A percentile compares a stretch with the other conserved stretches of the same genome.
phyloP scores from a whole-genome alignment of 2,888 invertebrate species.

The Phania funesta region DNA sequence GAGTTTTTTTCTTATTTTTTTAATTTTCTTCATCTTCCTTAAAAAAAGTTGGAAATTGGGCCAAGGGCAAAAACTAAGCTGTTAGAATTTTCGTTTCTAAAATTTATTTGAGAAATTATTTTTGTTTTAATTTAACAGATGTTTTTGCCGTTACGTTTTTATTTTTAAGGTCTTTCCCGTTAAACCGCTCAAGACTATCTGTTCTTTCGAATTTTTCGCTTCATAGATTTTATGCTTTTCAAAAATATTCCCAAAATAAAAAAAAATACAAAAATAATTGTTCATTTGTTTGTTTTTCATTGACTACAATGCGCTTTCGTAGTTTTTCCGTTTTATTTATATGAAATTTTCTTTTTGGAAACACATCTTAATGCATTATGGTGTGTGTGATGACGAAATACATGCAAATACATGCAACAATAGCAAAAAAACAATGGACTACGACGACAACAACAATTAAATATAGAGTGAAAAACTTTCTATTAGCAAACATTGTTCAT shows the following conservation, averaged over 20 bases:
- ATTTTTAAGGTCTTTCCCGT: constrained; percentile 22
- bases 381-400: not conserved
- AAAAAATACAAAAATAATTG: not conserved
- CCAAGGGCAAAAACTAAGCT: too few relatives aligned
- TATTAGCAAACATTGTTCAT: not conserved
- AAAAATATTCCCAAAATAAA: constrained; percentile 5
- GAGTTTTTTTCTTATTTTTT: too few relatives aligned
- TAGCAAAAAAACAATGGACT: not conserved
- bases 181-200: constrained; percentile 61
- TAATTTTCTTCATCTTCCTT: too few relatives aligned
- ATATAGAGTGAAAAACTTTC: constrained; percentile 20
- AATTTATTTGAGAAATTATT: not conserved
- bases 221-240: constrained; percentile 58
- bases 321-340: constrained; percentile 11
- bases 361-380: constrained; percentile 35
- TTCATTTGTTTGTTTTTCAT: constrained; percentile 13
- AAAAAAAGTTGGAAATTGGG: too few relatives aligned
- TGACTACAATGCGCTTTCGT: constrained; percentile 42
- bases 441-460: constrained; percentile 4
- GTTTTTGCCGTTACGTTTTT: constrained; percentile 1
- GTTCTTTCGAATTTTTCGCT: constrained; percentile 54
- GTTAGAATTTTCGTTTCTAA: too few relatives aligned
- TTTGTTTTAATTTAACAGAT: not conserved
- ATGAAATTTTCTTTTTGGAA: constrained; percentile 18
- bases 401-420: not conserved